These are phyloP conservation scores for Bolinopsis microptera DNA, from an alignment of 37 sponge, comb jelly and placozoan species.

Conservation along the genomic window DNA sequence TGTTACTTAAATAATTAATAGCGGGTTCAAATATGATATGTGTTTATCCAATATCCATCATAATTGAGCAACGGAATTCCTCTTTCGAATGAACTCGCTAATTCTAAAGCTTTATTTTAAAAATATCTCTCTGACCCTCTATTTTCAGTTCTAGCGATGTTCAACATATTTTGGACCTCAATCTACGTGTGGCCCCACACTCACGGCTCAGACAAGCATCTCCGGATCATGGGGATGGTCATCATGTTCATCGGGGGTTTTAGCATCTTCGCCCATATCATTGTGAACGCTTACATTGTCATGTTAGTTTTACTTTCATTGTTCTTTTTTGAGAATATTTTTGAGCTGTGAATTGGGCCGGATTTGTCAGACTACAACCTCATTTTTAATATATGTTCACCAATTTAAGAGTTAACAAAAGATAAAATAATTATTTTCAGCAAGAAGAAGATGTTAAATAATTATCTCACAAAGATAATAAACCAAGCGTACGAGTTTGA, in stretches of 20 bases:
- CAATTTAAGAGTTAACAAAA: neutral
- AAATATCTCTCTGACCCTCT: too few species aligned
- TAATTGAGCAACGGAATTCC: too few species aligned
- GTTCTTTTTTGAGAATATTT: too few species aligned
- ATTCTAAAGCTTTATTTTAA: too few species aligned
- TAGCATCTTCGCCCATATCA: neutral
- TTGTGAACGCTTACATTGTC: neutral
- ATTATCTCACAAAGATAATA: neutral
- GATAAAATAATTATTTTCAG: neutral
- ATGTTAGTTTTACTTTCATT: neutral
- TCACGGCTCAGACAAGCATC: neutral
- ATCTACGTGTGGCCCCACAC: conserved; percentile 40
- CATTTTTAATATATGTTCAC: too few species aligned
- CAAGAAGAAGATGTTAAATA: neutral
- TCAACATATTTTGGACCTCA: conserved; percentile 12
- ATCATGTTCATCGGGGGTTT: neutral
- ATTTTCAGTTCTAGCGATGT: conserved; percentile 1
- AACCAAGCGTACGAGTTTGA: conserved; percentile 19
- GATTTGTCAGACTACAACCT: too few species aligned
- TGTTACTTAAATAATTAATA: too few species aligned
- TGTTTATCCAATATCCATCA: too few species aligned
- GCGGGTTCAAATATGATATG: too few species aligned
- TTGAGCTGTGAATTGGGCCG: too few species aligned
- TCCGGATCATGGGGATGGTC: neutral
- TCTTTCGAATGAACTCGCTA: too few species aligned